Evolutionary conservation across 1,140 invertebrate species (phyloP), one percentile per base, ranked within the genome.

Genomic region (Heliconius congener): DNA sequence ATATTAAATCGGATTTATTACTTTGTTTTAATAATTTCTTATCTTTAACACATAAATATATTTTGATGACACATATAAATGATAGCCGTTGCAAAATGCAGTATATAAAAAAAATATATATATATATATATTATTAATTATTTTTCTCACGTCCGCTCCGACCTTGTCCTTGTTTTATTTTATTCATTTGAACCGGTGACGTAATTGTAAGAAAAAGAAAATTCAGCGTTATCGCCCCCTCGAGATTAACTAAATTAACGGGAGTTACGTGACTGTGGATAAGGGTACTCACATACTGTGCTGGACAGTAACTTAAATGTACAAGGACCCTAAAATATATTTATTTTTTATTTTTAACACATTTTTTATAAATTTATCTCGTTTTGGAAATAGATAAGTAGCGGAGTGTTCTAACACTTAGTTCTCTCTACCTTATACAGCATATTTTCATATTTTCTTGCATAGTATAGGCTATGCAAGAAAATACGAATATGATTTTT

Each of bases 181-280:
- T 76, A 83, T 76, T 76, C 82, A 81, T 80, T 83, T 80, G 73
- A 75, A 75, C 72, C 46, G 52, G 76, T 80, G 74, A 80, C 74
- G 84, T 82, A 85, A 83, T 85, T 83, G 80, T 81, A 77, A 80
- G 74, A 78, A 80, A 78, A 82, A 77, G 76, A 82, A 87, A 85
- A 85, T 85, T 83, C 79, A 72, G 73, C 79, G 74, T 83, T 84
- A 86, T 86, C 84, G 76, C 70, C 23, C 70, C 73, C 60, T 72
- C 27, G 82, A 81, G 84, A 83, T 83, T 77, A 79, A 80, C 82
- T 81, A 78, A 85, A 85, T 86, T 86, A 87, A 87, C 85, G 84
- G 79, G 37, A 34, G 23, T 71, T 83, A 87, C 86, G 86, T 87
- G 86, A 85, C 84, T 80, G 42, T 79, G 60, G 8, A 66, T 66